Conservation (phyloP, 1,140 invertebrate species). For the Venustaconcha ellipsiformis region DNA sequence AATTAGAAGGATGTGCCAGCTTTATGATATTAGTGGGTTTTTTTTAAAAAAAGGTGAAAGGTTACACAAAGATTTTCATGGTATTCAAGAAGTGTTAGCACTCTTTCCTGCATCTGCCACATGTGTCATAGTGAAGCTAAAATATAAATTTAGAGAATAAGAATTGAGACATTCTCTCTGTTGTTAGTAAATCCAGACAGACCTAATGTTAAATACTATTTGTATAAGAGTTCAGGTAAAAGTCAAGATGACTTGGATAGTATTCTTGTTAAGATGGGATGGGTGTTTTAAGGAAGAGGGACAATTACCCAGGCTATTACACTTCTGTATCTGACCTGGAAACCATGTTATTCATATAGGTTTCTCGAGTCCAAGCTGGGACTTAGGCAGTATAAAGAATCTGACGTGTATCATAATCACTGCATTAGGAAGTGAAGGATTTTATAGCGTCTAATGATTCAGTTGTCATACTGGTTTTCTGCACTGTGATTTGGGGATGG, state of each 20-base stretch:
- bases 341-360: conserved; percentile 23
- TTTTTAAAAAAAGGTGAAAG: no score
- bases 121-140: no score
- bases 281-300: not conserved
- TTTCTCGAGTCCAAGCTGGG: conserved; percentile 18
- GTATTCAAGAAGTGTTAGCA: no score
- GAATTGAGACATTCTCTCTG: no score
- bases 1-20: no score
- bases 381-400: conserved; percentile 10
- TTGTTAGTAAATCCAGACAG: conserved; percentile 27
- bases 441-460: conserved; percentile 21
- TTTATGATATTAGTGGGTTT: no score
- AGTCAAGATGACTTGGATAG: conserved; percentile 20
- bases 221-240: conserved; percentile 5
- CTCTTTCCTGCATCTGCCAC: no score
- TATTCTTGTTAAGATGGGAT: conserved; percentile 7
- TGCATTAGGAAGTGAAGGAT: conserved; percentile 36
- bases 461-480: conserved; percentile 27
- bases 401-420: conserved; percentile 29
- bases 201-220: conserved; percentile 22
- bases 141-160: no score
- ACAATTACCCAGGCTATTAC: conserved; percentile 22
- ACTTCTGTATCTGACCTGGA: conserved; percentile 19
- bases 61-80: no score
- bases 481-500: conserved; percentile 38